Evolutionary conservation across 2,888 invertebrate genomes (phyloP).

Genomic region (Laspeyria flexula): DNA sequence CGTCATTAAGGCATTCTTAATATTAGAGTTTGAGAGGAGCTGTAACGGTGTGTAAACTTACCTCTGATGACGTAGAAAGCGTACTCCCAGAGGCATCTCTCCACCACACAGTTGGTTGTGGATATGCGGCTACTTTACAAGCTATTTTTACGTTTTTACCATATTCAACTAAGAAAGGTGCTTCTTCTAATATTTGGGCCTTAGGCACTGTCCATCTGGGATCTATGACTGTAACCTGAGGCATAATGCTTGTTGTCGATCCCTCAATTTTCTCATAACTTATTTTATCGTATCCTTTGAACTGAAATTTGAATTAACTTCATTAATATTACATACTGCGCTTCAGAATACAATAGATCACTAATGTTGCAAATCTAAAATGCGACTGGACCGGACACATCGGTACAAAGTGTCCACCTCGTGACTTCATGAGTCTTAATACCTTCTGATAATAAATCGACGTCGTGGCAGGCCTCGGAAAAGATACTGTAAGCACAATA

Average conservation of each 20-base stretch:
- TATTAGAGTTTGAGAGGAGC: too few species aligned
- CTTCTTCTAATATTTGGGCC: constrained; percentile 52
- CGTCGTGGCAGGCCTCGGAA: too few species aligned
- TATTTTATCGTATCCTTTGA: constrained; percentile 48
- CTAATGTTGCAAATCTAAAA: too few species aligned
- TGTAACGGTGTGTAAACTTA: background rate
- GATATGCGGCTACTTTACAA: constrained; percentile 64
- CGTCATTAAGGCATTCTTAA: too few species aligned
- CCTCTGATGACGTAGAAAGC: constrained; percentile 33
- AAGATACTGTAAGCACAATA: too few species aligned
- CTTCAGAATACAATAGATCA: too few species aligned
- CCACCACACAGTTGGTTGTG: constrained; percentile 66
- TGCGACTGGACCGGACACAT: too few species aligned
- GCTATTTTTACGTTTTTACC: constrained; percentile 52
- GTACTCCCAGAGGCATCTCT: constrained; percentile 42
- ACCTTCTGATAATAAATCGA: too few species aligned
- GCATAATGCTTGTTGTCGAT: constrained; percentile 42
- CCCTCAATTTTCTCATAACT: constrained; percentile 41
- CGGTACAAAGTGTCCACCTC: too few species aligned
- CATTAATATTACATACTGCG: background rate
- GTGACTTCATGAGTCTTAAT: too few species aligned
- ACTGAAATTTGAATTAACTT: constrained; percentile 36
- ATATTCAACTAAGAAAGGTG: constrained; percentile 49
- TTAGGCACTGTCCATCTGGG: constrained; percentile 41
- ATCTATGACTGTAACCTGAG: constrained; percentile 47